These are phyloP conservation scores for Neodon shergylaensis DNA, from an alignment of 2,113 vertebrate species.

Conservation along the genomic window DNA sequence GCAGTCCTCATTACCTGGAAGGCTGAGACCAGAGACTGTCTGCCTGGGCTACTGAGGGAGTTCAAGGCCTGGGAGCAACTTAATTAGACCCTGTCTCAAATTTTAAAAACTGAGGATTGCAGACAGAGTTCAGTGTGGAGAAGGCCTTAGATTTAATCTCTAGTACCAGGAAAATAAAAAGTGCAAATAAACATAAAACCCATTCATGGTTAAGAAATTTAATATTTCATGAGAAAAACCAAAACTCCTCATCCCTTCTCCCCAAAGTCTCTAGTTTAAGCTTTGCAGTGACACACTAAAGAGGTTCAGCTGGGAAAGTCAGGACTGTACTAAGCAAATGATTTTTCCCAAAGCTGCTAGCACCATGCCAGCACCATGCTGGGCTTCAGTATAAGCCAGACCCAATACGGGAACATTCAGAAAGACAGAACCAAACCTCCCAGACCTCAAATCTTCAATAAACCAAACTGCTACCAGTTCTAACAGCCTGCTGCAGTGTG, in stretches of 20 bases:
- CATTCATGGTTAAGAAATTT: slow-evolving; percentile 20
- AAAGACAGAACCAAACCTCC: not conserved
- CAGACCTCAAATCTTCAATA: not conserved
- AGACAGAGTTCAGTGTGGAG: not conserved
- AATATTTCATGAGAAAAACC: not conserved
- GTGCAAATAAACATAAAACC: slow-evolving; percentile 12
- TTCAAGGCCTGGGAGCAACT: not conserved
- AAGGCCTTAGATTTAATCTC: not conserved
- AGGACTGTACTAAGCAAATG: not conserved
- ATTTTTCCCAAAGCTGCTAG: not conserved
- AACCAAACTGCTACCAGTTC: not conserved
- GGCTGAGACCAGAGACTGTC: not conserved
- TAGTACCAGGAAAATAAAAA: not conserved
- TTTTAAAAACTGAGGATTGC: not conserved
- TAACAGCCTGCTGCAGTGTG: not conserved
- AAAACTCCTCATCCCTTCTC: not conserved
- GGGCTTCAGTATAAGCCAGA: not conserved
- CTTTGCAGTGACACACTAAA: not conserved
- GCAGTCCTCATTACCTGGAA: not conserved
- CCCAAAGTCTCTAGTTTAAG: slow-evolving; percentile 20
- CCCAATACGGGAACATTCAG: not conserved
- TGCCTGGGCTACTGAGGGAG: not conserved
- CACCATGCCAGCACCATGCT: not conserved
- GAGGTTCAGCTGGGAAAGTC: not conserved
- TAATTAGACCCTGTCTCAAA: not conserved